Evolutionary conservation across 2,797 vertebrate genomes (phyloP).

Genomic region (Scomberomorus guttatus): DNA sequence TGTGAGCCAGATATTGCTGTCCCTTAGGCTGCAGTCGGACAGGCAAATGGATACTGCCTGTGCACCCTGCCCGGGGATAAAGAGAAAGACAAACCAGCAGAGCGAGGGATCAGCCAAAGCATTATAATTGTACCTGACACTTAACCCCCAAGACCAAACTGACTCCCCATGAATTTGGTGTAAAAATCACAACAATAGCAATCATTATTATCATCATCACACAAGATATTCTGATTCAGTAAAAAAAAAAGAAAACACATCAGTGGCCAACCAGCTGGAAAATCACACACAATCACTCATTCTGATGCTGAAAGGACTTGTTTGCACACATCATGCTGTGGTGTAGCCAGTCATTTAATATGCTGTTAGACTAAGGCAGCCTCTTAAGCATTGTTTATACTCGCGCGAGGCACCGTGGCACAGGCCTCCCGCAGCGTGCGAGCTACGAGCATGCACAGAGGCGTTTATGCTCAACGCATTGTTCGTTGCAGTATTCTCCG

Average conservation of each 20-base stretch:
- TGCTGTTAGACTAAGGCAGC: constrained; percentile 52
- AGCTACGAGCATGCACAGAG: no score
- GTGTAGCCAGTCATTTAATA: constrained; percentile 46
- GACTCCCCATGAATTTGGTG: background rate
- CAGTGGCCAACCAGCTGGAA: constrained; percentile 40
- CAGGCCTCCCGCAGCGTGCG: no score
- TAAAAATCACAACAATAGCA: constrained; percentile 19
- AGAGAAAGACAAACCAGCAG: constrained; percentile 39
- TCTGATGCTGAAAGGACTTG: constrained; percentile 26
- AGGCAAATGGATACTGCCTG: constrained; percentile 62
- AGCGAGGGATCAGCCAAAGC: constrained; percentile 20
- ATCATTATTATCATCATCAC: constrained; percentile 39
- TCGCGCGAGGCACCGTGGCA: no score
- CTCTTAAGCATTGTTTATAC: constrained; percentile 2
- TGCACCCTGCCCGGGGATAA: constrained; percentile 54
- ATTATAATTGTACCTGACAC: constrained; percentile 24
- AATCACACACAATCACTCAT: constrained; percentile 26
- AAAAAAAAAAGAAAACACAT: constrained; percentile 20
- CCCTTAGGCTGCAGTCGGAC: constrained; percentile 59
- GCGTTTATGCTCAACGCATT: no score
- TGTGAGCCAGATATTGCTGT: constrained; percentile 70
- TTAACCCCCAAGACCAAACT: constrained; percentile 35
- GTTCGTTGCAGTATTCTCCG: no score
- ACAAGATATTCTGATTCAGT: constrained; percentile 31
- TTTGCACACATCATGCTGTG: constrained; percentile 26